Base-by-base conservation (phyloP, 2,888 invertebrate genomes). In the Eilema caniola region DNA sequence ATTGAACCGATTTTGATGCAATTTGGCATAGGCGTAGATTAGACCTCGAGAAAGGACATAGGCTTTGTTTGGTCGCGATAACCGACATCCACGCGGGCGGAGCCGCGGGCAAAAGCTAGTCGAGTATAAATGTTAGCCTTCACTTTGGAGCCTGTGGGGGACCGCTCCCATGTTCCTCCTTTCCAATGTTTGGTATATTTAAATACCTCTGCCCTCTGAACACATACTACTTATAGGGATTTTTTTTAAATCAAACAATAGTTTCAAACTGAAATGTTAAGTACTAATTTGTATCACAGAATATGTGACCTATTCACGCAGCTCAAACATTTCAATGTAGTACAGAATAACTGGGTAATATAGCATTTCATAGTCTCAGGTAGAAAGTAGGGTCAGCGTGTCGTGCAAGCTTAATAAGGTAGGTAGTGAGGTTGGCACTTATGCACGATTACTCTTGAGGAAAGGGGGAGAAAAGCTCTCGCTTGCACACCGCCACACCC, bases 361-460 rank as follows among this genome's bases (percentile, higher is more conserved):
- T 20, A 31, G 61, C 33, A 31, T 33, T 61, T 61, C 28, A 61
- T 28, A 31, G 61, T 61, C 68, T 70, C 25, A 66, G 60, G 62
- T 61, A 64, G 28, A 72, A 72, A 71, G 73, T 66, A 66, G 59
- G 79, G 76, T 75, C 71, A 73, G 68, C 71, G 70, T 73, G 56
- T 66, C 67, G 75, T 63, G 69, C 60, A 70, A 31, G 61, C 70
- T 72, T 75, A 81, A 78, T 79, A 81, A 81, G 72, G 73, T 71
- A 81, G 72, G 74, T 70, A 73, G 69, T 65, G 70, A 70, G 67
- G 57, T 66, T 67, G 83, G 69, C 76, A 75, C 81, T 81, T 78
- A 81, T 83, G 71, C 81, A 70, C 71, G 75, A 70, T 67, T 81
- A 69, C 71, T 79, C 75, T 64, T 66, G 68, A 83, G 73, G 73